These are phyloP conservation scores for Calycopis cecrops DNA, from an alignment of 1,140 invertebrate species.

Conservation along the genomic window DNA sequence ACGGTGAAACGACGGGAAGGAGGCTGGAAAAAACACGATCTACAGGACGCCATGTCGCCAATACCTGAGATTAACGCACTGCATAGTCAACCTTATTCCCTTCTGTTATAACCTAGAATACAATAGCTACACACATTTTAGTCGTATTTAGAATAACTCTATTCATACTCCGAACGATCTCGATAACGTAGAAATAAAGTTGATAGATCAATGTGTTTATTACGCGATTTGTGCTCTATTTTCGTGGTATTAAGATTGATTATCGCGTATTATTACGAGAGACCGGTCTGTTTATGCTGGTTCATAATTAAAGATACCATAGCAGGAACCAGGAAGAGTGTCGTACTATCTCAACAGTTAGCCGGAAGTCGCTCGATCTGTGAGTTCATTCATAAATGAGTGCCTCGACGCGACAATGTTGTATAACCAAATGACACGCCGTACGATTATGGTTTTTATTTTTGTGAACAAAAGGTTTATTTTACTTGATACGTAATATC, in stretches of 20 bases:
- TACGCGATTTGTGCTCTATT: conserved; percentile 40
- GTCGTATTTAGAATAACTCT: conserved; percentile 62
- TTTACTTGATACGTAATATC: conserved; percentile 32
- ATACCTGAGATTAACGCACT: conserved; percentile 18
- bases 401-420: conserved; percentile 55
- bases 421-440: conserved; percentile 43
- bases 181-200: conserved; percentile 56
- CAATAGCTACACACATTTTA: conserved; percentile 33
- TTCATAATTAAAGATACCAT: conserved; percentile 69
- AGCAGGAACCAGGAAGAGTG: conserved; percentile 73
- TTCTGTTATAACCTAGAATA: conserved; percentile 38
- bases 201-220: conserved; percentile 37
- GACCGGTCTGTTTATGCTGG: conserved; percentile 55
- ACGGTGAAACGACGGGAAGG: conserved; percentile 72
- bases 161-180: conserved; percentile 66
- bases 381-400: conserved; percentile 74
- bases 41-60: conserved; percentile 54
- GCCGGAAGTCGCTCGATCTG: conserved; percentile 72
- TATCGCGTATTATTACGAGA: conserved; percentile 8
- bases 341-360: conserved; percentile 74
- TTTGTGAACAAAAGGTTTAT: conserved; percentile 32
- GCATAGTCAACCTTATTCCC: conserved; percentile 33
- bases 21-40: conserved; percentile 65
- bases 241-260: conserved; percentile 21
- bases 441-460: conserved; percentile 43